These are phyloP conservation scores for Lepeophtheirus nordmannii DNA, from an alignment of 2,888 invertebrate species.

Conservation along the genomic window DNA sequence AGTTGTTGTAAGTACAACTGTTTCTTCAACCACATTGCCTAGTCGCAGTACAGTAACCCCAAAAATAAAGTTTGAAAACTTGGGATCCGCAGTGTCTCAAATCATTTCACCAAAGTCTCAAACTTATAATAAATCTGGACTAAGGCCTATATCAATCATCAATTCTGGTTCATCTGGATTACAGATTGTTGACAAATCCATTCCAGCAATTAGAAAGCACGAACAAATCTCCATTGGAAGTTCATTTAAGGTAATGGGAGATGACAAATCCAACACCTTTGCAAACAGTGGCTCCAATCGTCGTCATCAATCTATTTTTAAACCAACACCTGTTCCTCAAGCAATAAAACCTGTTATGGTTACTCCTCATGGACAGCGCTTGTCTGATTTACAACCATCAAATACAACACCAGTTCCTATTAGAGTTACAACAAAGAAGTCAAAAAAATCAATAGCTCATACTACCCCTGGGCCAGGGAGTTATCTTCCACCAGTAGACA, in stretches of 20 bases:
- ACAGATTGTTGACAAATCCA: not conserved
- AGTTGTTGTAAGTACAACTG: not conserved
- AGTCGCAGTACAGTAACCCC: not conserved
- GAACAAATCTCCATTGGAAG: constrained; percentile 1
- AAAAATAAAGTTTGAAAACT: not conserved
- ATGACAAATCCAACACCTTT: too few species aligned
- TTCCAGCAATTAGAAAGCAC: not conserved
- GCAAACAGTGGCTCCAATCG: too few species aligned
- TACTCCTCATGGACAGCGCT: not conserved
- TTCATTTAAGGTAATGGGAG: not conserved
- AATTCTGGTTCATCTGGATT: constrained; percentile 14
- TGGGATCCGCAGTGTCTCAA: not conserved
- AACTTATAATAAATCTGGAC: too few species aligned
- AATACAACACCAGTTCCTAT: not conserved
- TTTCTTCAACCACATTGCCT: not conserved
- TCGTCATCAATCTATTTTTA: too few species aligned
- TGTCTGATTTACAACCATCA: not conserved
- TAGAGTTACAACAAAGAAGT: too few species aligned
- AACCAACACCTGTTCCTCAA: too few species aligned
- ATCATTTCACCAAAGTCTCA: not conserved
- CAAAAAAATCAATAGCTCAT: not conserved
- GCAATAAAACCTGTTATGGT: not conserved
- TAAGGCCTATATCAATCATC: not conserved
- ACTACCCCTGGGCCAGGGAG: constrained; percentile 3
- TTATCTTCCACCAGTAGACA: constrained; percentile 19